phyloP scores from a whole-genome alignment of 2,888 invertebrate genomes.

The Volucella bombylans region DNA sequence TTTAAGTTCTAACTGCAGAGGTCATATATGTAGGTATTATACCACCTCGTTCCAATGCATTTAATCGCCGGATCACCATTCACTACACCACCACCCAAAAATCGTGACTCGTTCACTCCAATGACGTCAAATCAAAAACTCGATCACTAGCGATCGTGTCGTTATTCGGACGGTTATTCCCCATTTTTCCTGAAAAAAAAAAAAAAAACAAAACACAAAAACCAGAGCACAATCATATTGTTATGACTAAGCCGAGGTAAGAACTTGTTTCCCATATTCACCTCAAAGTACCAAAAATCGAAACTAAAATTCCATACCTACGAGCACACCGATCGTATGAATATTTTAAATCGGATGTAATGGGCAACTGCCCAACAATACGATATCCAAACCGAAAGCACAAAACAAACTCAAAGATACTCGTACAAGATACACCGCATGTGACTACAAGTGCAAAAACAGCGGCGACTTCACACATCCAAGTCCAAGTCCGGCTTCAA shows the following conservation, averaged over 20 bases:
- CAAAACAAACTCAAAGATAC: background rate
- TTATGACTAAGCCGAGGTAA: constrained; percentile 33
- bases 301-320: constrained; percentile 24
- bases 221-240: constrained; percentile 8
- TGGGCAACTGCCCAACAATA: constrained; percentile 20
- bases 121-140: constrained; percentile 44
- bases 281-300: constrained; percentile 1
- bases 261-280: constrained; percentile 51
- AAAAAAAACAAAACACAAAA: background rate
- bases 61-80: constrained; percentile 13
- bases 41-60: background rate
- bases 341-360: constrained; percentile 15
- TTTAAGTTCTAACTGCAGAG: constrained; percentile 33
- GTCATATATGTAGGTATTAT: constrained; percentile 17
- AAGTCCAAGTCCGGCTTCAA: constrained; percentile 33
- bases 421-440: constrained; percentile 4
- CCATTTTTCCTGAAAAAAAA: constrained; percentile 12
- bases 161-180: constrained; percentile 41
- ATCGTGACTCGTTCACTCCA: constrained; percentile 34
- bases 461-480: constrained; percentile 13
- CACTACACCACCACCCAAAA: constrained; percentile 14
- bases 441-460: constrained; percentile 1
- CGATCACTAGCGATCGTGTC: constrained; percentile 22
- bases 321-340: background rate
- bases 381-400: background rate